Conservation (phyloP, 1,140 invertebrate genomes). For the Chionoecetes opilio region DNA sequence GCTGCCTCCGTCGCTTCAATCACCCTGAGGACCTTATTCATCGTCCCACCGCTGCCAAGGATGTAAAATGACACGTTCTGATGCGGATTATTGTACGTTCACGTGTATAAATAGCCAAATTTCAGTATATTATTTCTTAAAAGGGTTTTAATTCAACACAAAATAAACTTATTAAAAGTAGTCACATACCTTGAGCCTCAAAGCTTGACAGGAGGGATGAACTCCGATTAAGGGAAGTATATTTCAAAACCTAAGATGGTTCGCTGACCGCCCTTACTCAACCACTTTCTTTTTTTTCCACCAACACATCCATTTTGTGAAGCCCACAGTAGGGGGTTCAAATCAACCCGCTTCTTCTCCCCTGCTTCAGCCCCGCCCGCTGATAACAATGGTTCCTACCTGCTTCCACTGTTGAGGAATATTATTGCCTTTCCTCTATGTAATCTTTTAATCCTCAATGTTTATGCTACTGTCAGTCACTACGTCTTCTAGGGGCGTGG, state of each 20-base stretch:
- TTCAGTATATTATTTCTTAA: too few relatives aligned
- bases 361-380: background rate
- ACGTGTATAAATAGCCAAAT: too few relatives aligned
- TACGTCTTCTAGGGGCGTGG: background rate
- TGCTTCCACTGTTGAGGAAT: constrained; percentile 64
- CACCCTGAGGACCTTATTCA: background rate
- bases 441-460: constrained; percentile 52
- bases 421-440: constrained; percentile 66
- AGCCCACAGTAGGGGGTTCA: background rate
- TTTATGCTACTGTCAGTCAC: background rate
- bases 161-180: background rate
- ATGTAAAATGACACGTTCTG: too few relatives aligned
- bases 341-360: constrained; percentile 37
- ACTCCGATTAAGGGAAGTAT: background rate
- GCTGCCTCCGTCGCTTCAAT: background rate
- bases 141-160: background rate
- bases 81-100: too few relatives aligned
- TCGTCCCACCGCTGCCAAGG: background rate
- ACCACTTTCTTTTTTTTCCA: background rate
- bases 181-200: too few relatives aligned
- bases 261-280: background rate
- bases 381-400: constrained; percentile 36
- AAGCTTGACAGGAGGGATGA: background rate
- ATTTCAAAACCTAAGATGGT: background rate
- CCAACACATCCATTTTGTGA: background rate